phyloP scores from a whole-genome alignment of 2,113 vertebrate species.

The Petaurus breviceps region DNA sequence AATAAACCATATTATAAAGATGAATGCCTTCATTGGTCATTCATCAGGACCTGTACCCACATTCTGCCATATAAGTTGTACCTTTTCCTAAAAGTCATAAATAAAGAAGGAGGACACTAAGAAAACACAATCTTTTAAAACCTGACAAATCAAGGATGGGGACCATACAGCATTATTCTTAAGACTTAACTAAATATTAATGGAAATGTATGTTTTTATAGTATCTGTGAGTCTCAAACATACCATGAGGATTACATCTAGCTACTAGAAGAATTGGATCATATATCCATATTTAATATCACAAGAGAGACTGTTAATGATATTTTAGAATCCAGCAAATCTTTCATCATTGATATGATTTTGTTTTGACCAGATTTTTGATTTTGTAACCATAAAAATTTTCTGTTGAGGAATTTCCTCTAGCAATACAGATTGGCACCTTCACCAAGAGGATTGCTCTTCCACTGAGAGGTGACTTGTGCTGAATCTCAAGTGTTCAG shows the following conservation, averaged over 20 bases:
- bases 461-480: not conserved
- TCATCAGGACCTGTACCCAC: not conserved
- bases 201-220: constrained; percentile 16
- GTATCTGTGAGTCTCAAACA: not conserved
- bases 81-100: not conserved
- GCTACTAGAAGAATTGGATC: not conserved
- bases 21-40: not conserved
- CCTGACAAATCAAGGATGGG: not conserved
- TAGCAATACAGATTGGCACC: not conserved
- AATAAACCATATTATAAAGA: not conserved
- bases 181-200: not conserved
- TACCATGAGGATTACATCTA: not conserved
- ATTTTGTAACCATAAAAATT: not conserved
- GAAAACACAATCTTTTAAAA: not conserved
- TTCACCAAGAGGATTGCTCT: not conserved
- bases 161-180: not conserved
- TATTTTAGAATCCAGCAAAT: not conserved
- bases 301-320: not conserved
- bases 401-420: not conserved
- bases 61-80: constrained; percentile 6
- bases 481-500: not conserved
- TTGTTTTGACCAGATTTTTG: not conserved
- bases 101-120: not conserved
- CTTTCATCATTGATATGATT: not conserved
- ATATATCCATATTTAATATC: not conserved